These are phyloP conservation scores for Xestia xanthographa DNA, from an alignment of 2,888 invertebrate species.

Conservation along the genomic window DNA sequence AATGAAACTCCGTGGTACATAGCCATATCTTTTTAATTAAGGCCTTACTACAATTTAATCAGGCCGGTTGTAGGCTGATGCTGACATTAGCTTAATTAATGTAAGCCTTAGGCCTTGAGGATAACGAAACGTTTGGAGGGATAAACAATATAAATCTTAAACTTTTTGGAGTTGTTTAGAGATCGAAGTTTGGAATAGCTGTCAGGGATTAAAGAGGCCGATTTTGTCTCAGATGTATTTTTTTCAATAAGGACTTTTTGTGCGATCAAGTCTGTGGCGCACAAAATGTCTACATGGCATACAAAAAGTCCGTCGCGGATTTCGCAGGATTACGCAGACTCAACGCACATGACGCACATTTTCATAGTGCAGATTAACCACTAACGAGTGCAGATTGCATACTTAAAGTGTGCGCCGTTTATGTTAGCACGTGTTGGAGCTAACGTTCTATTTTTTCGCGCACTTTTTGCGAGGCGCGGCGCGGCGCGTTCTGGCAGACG, in stretches of 20 bases:
- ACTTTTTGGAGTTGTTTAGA: neutral
- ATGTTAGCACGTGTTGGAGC: too few species aligned
- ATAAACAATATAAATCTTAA: constrained; percentile 7
- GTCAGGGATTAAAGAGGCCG: neutral
- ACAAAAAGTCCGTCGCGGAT: too few species aligned
- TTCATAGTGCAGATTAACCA: too few species aligned
- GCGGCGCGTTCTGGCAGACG: too few species aligned
- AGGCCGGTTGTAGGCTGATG: constrained; percentile 33
- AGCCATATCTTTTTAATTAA: constrained; percentile 54
- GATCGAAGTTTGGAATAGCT: neutral
- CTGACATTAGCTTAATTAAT: constrained; percentile 59
- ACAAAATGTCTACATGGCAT: too few species aligned
- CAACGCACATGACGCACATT: too few species aligned
- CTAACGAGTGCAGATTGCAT: too few species aligned
- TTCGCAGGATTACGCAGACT: too few species aligned
- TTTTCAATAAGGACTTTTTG: neutral
- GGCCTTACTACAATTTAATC: constrained; percentile 49
- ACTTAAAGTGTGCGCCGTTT: too few species aligned
- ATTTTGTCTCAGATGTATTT: neutral
- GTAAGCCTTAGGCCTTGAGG: constrained; percentile 23
- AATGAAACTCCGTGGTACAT: constrained; percentile 30
- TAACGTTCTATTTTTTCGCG: too few species aligned
- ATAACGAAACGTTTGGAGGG: constrained; percentile 8
- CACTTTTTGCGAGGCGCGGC: too few species aligned
- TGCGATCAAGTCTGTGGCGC: too few species aligned